Evolutionary conservation across 1,140 invertebrate genomes (phyloP).

Genomic region (Papilio aristodemus): DNA sequence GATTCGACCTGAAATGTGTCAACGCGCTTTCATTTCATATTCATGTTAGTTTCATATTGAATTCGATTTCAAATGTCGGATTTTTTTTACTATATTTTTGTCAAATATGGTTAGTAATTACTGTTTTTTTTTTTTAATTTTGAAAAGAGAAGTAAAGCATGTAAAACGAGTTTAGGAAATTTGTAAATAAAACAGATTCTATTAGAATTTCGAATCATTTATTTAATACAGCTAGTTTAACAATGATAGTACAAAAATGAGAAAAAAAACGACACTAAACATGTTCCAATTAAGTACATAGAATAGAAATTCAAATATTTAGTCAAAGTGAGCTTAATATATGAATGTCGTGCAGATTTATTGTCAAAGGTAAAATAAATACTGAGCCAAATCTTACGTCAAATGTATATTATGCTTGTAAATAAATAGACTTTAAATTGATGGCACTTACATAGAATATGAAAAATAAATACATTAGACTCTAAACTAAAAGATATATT

Average conservation of each 20-base stretch:
- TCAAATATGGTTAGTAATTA: too few species aligned
- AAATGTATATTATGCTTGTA: neutral
- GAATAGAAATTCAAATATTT: constrained; percentile 49
- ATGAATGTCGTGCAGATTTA: neutral
- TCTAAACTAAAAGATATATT: neutral
- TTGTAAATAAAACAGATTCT: neutral
- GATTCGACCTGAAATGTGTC: too few species aligned
- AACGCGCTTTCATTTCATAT: too few species aligned
- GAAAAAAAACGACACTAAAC: constrained; percentile 44
- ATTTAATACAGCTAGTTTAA: constrained; percentile 43
- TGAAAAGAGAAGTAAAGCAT: too few species aligned
- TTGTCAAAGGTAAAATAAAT: constrained; percentile 28
- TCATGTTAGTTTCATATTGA: too few species aligned
- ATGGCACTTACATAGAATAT: constrained; percentile 29
- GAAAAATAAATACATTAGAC: constrained; percentile 25
- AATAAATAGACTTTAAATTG: constrained; percentile 9
- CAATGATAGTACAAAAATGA: constrained; percentile 39
- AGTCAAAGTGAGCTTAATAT: constrained; percentile 47
- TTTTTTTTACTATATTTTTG: too few species aligned
- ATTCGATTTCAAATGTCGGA: too few species aligned
- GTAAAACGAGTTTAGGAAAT: too few species aligned
- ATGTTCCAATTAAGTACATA: constrained; percentile 56
- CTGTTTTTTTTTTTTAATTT: too few species aligned
- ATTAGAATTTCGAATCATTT: constrained; percentile 42
- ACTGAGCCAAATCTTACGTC: constrained; percentile 21